Percentiles rank a stretch among this genome's conserved stretches.
These are phyloP conservation scores for Harmothoe impar DNA, from an alignment of 2,888 invertebrate genomes.

Conservation along the genomic window DNA sequence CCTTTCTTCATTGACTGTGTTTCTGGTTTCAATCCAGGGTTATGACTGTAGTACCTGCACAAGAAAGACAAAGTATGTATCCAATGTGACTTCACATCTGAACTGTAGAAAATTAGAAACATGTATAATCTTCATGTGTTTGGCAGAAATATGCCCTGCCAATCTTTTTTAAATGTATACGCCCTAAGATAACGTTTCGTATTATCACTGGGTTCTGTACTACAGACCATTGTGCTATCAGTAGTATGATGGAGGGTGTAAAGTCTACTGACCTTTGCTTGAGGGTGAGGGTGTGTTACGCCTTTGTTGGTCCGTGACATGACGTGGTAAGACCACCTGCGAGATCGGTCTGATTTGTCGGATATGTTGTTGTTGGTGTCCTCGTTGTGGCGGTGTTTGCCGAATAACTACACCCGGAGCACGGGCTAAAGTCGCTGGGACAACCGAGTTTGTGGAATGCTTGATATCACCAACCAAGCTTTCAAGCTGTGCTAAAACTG, in stretches of 20 bases:
- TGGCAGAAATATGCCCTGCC: too few relatives aligned
- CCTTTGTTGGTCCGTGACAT: constrained; percentile 34
- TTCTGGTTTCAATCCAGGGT: constrained; percentile 8
- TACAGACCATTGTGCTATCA: too few relatives aligned
- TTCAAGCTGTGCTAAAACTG: constrained; percentile 69
- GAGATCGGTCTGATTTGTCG: not conserved
- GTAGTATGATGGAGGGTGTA: too few relatives aligned
- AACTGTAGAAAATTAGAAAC: too few relatives aligned
- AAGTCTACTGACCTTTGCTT: not conserved
- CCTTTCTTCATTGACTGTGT: not conserved
- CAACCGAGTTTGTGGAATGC: constrained; percentile 67
- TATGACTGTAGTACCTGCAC: not conserved
- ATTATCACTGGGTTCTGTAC: too few relatives aligned
- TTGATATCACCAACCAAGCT: constrained; percentile 71
- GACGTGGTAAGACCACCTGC: constrained; percentile 8
- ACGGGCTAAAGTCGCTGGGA: constrained; percentile 70
- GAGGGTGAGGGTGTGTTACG: constrained; percentile 51
- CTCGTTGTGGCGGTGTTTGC: not conserved
- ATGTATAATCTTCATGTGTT: too few relatives aligned
- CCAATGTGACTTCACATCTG: too few relatives aligned
- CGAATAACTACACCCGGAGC: constrained; percentile 20
- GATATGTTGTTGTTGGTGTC: not conserved
- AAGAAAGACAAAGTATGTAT: not conserved
- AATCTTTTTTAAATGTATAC: too few relatives aligned
- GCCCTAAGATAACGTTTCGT: too few relatives aligned